Base-by-base conservation (phyloP, 2,888 invertebrate genomes). In the Schizotus pectinicornis region DNA sequence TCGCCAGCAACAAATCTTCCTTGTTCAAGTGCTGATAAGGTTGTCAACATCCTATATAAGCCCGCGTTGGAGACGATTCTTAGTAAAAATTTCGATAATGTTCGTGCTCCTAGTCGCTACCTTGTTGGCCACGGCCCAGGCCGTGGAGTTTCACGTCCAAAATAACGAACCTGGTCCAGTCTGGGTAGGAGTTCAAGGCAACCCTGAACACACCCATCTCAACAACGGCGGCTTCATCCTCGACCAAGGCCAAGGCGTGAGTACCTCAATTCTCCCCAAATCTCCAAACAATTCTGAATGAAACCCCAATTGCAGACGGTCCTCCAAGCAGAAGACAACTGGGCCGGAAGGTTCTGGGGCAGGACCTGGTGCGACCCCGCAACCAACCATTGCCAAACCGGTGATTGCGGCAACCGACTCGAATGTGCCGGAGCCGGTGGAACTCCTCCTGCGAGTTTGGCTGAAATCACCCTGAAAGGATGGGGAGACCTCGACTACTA, bases 401-500 rank as follows among this genome's bases (percentile, higher is more conserved):
- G 81, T 3, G 79, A 80, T 45, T 81, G 81, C 59, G 81, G 81
- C 3, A 74, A 74, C 49, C 67, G 63, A 45, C 55, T 80, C 5
- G 67, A 79, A 62, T 83, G 83, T 63, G 64, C 61, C n/a, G 82
- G 83, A 9, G 74, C 74, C 14, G 81, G 81, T 13, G 81, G 80
- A 12, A 72, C 63, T 11, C 79, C 81, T 6, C 80, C 82, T 34
- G 79, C 70, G 7, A 74, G 81, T 6, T 65, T 80, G 9, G 80
- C 78, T 7, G 80, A 82, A 67, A 75, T 83, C 50, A 79, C 78
- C 6, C 67, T 80, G n/a, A 73, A 71, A 35, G 75, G 74, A 2
- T 74, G 74, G 34, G 56, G 59, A 11, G 73, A 73, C 11, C 67
- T 72, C 48, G 81, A 82, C 63, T 80, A 73, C 67, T 83, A 82